Evolutionary conservation across 2,113 vertebrate genomes (phyloP).

Genomic region (Platysteira castanea): DNA sequence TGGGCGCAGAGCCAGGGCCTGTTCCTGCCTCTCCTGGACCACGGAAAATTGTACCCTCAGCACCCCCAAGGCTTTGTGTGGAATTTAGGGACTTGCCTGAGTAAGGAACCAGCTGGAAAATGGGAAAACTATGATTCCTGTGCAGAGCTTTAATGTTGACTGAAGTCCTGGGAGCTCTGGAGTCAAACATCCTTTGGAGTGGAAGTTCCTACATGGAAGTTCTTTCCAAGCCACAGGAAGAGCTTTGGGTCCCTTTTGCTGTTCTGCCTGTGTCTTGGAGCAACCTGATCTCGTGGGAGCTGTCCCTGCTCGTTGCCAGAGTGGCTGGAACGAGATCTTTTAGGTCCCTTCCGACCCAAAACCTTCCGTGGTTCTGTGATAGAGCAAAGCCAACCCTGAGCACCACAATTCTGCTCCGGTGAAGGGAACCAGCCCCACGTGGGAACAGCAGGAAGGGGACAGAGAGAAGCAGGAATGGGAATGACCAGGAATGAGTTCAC

Average conservation of each 20-base stretch:
- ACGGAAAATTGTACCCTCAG: background rate
- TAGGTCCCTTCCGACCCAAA: background rate
- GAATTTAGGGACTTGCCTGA: background rate
- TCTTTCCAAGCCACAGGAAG: background rate
- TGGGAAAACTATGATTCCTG: fast-evolving
- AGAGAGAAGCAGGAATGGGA: background rate
- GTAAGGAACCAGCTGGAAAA: background rate
- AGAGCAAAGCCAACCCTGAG: background rate
- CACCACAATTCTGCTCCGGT: background rate
- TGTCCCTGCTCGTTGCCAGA: background rate
- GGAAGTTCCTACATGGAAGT: background rate
- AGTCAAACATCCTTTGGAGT: background rate
- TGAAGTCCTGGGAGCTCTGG: background rate
- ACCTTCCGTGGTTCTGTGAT: background rate
- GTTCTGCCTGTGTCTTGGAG: background rate
- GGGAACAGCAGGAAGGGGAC: background rate
- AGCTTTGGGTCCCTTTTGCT: background rate
- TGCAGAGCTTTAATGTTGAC: background rate
- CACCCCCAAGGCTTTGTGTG: background rate
- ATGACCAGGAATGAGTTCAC: background rate
- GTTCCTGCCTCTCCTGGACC: background rate
- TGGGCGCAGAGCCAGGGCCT: background rate
- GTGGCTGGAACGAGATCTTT: background rate
- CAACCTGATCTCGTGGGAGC: background rate
- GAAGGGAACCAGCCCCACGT: background rate